phyloP scores from a whole-genome alignment of 2,113 vertebrate genomes.

The Chamaea fasciata region DNA sequence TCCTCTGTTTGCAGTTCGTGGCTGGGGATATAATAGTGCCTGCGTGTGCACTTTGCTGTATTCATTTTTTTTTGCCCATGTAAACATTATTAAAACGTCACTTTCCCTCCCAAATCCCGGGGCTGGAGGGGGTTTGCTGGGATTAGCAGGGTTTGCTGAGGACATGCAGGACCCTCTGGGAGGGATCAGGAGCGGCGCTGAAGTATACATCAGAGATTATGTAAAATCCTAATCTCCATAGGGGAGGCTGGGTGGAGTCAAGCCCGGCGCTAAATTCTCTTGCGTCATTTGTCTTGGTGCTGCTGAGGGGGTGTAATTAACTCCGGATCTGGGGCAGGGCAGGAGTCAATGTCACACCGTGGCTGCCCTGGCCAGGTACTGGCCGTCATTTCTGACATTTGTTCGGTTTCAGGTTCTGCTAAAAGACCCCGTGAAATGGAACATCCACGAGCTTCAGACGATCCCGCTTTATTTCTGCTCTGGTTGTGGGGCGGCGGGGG shows the following conservation, averaged over 20 bases:
- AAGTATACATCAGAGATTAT: background rate
- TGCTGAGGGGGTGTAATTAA: background rate
- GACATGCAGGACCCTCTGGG: background rate
- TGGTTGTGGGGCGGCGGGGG: too few relatives aligned
- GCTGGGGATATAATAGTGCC: background rate
- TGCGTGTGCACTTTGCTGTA: rapidly evolving
- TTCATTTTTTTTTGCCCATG: background rate
- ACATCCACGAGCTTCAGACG: rapidly evolving
- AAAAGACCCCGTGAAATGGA: rapidly evolving
- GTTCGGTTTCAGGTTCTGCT: background rate
- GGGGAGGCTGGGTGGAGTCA: background rate
- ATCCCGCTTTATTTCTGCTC: background rate
- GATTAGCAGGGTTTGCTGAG: background rate
- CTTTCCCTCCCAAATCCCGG: background rate
- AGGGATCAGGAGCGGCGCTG: background rate
- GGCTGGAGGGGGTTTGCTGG: background rate
- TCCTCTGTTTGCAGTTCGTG: rapidly evolving
- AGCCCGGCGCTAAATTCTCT: background rate
- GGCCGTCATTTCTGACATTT: rapidly evolving
- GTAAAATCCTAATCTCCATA: slow-evolving; percentile 7
- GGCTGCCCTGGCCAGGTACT: background rate
- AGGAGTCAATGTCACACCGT: rapidly evolving
- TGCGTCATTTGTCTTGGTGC: background rate
- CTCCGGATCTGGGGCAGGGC: background rate
- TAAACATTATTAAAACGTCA: background rate